phyloP scores from a whole-genome alignment of 2,888 invertebrate species.

The Leptinotarsa peninsularis region DNA sequence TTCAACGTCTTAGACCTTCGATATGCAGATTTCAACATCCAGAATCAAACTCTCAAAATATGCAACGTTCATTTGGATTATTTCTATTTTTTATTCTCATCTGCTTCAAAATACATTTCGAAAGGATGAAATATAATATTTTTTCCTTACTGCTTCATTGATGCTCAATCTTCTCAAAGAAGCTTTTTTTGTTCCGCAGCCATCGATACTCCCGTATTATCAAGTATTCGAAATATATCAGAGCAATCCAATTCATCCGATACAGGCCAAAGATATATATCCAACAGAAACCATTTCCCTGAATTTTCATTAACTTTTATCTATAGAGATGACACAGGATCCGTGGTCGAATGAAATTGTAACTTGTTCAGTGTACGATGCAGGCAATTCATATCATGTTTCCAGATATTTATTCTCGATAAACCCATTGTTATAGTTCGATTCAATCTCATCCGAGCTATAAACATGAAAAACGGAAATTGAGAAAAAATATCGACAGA shows the following conservation, averaged over 20 bases:
- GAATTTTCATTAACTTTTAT: conserved; percentile 19
- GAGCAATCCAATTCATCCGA: neutral
- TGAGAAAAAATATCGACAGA: conserved; percentile 23
- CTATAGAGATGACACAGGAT: conserved; percentile 14
- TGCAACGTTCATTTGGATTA: too few species aligned
- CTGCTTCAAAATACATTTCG: too few species aligned
- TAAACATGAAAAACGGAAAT: conserved; percentile 23
- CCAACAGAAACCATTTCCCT: conserved; percentile 8
- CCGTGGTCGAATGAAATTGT: conserved; percentile 16
- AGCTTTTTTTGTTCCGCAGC: neutral
- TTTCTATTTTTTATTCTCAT: too few species aligned
- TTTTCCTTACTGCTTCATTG: too few species aligned
- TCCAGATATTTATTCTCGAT: conserved; percentile 24
- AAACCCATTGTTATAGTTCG: conserved; percentile 22
- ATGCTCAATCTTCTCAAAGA: too few species aligned
- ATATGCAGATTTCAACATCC: too few species aligned
- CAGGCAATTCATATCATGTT: conserved; percentile 18
- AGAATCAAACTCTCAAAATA: too few species aligned
- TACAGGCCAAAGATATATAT: conserved; percentile 9
- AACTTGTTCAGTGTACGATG: conserved; percentile 19
- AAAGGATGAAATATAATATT: too few species aligned
- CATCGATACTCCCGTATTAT: neutral
- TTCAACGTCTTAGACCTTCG: too few species aligned
- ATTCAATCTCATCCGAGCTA: conserved; percentile 5
- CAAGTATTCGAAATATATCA: neutral